Evolutionary conservation across 2,113 vertebrate species (phyloP), one percentile per base, ranked within the genome.

Genomic region (Craseonycteris thonglongyai): DNA sequence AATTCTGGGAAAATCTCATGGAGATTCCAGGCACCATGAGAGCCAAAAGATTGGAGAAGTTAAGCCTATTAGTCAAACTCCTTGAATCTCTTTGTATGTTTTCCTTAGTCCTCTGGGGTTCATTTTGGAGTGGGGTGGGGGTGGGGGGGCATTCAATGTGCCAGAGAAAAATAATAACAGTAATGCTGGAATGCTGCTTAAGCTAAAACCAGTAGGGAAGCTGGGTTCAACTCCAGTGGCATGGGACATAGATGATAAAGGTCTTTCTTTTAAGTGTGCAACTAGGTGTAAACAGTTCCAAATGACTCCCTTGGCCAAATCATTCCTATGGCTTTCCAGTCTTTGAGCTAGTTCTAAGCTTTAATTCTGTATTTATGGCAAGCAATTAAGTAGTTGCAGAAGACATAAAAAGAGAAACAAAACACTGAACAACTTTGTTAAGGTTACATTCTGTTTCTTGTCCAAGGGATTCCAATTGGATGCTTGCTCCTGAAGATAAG

Each of bases 1-100:
- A 61, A 96, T 94, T 92, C 84, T 81, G 95, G 71, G 93, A 69
- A 92, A 95, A 78, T 80, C 45, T 90, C 47, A 8, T 22, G 13
- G 47, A 80, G 87, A 87, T 63, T 96, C 74, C 35, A 72, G 22
- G 65, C 30, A 16, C 24, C 8, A 7, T 1, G 30, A 54, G 49
- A 95, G 35, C 58, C 69, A 47, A 66, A 82, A 87, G 49, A 90
- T 16, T 54, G n/a, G 65, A 85, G 45, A 69, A 68, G 42, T 90
- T 88, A 82, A 90, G 38, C 18, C 14, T 10, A 47, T 40, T 18
- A 38, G 18, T 47, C 49, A 90, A 85, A 93, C 28, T 40, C 63
- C 68, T 86, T 88, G 58, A 66, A 78, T 92, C 63, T 94, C 79
- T 47, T 26, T 35, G 11, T 75, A 21, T 66, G 24, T 86, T 61